Conservation (phyloP, 2,797 vertebrate genomes). For the Semaprochilodus insignis region DNA sequence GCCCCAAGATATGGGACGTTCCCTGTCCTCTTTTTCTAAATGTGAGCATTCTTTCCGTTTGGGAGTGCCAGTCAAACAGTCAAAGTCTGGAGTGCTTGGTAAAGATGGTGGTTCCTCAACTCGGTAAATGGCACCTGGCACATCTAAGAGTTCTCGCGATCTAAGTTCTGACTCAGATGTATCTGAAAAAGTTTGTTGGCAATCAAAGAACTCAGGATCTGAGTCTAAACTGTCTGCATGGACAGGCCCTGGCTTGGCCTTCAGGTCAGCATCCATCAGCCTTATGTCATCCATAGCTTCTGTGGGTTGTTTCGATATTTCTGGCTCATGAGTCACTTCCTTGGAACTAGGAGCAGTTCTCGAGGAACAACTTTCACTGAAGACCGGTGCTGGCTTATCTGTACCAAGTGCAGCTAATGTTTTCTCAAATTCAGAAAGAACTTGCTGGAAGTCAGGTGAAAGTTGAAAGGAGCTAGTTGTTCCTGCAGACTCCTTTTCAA, state of each 20-base stretch:
- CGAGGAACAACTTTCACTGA: not conserved
- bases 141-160: constrained; percentile 35
- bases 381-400: constrained; percentile 14
- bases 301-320: constrained; percentile 12
- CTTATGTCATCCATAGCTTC: not conserved
- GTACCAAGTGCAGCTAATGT: constrained; percentile 55
- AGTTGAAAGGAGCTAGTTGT: constrained; percentile 38
- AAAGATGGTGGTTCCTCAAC: constrained; percentile 72
- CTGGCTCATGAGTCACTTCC: constrained; percentile 12
- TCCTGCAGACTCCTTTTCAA: not conserved
- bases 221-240: constrained; percentile 44
- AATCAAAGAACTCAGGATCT: constrained; percentile 77
- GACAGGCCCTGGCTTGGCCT: constrained; percentile 22
- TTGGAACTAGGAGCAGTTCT: not conserved
- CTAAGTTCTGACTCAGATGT: constrained; percentile 65
- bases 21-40: constrained; percentile 60
- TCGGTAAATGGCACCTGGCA: constrained; percentile 55
- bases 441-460: constrained; percentile 64
- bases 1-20: constrained; percentile 66
- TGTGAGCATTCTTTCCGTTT: constrained; percentile 44
- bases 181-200: constrained; percentile 72
- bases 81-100: constrained; percentile 53
- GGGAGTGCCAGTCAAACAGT: constrained; percentile 49
- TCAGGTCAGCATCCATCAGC: constrained; percentile 15
- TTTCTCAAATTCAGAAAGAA: constrained; percentile 67